Evolutionary conservation across 2,888 invertebrate genomes (phyloP).

Genomic region (Luperina nickerlii): DNA sequence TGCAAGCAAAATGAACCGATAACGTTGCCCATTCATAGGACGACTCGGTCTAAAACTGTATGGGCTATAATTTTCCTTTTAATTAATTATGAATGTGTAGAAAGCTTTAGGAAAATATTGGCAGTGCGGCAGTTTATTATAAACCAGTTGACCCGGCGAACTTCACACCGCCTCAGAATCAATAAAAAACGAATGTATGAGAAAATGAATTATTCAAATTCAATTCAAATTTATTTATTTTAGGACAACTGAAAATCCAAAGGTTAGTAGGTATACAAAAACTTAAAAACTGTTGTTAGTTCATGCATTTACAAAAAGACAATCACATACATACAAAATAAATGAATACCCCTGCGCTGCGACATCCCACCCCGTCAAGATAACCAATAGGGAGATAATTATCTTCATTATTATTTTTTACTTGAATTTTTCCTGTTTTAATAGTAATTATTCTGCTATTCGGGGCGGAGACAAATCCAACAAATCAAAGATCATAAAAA

Average conservation of each 20-base stretch:
- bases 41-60: slow-evolving; percentile 40
- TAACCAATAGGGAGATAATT: too few species aligned
- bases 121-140: not conserved
- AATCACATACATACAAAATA: too few species aligned
- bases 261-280: too few species aligned
- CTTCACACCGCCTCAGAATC: not conserved
- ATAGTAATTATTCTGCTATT: not conserved
- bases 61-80: slow-evolving; percentile 50
- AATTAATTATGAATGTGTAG: slow-evolving; percentile 34
- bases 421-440: not conserved
- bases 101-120: slow-evolving; percentile 42
- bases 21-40: slow-evolving; percentile 61
- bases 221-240: too few species aligned
- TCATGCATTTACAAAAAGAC: too few species aligned
- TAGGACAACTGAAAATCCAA: too few species aligned
- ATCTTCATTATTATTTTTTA: not conserved
- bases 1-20: slow-evolving; percentile 73
- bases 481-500: not conserved
- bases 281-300: too few species aligned
- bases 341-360: too few species aligned
- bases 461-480: fast-evolving
- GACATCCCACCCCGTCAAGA: too few species aligned
- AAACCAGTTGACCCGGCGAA: not conserved
- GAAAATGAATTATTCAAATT: too few species aligned
- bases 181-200: not conserved